phyloP scores from a whole-genome alignment of 2,797 vertebrate genomes.

The Antennarius maculatus region DNA sequence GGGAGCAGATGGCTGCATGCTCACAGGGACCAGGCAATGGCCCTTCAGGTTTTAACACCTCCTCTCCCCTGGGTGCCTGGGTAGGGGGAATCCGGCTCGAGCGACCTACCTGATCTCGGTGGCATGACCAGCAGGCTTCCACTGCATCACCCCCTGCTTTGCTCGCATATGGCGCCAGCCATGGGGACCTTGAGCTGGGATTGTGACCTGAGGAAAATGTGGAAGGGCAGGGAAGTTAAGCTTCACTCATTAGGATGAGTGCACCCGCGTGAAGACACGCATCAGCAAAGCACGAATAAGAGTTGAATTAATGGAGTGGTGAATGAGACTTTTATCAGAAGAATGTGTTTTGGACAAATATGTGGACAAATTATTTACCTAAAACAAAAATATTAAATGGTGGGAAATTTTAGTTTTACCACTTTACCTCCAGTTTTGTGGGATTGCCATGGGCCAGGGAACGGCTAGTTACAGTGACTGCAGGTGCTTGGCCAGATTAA shows the following conservation, averaged over 20 bases:
- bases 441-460: conserved; percentile 29
- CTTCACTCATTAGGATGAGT: conserved; percentile 66
- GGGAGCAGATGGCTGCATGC: conserved; percentile 81
- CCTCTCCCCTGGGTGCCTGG: conserved; percentile 78
- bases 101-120: conserved; percentile 81
- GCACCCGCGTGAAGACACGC: conserved; percentile 47
- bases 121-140: conserved; percentile 76
- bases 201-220: conserved; percentile 72
- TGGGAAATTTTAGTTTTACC: conserved; percentile 9
- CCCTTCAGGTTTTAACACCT: conserved; percentile 87
- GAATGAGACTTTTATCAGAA: conserved; percentile 12
- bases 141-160: conserved; percentile 70
- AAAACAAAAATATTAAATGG: neutral
- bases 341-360: neutral
- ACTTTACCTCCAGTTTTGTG: conserved; percentile 40
- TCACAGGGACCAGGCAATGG: conserved; percentile 74
- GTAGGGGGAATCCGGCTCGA: conserved; percentile 75
- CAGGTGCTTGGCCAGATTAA: conserved; percentile 78
- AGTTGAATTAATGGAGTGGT: conserved; percentile 14
- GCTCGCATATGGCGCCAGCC: conserved; percentile 78
- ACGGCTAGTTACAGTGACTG: conserved; percentile 57
- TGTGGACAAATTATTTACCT: neutral
- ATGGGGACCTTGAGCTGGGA: conserved; percentile 67
- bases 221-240: conserved; percentile 68
- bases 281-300: conserved; percentile 26